Base-by-base conservation (phyloP, 2,113 vertebrate species). In the Alectura lathami region DNA sequence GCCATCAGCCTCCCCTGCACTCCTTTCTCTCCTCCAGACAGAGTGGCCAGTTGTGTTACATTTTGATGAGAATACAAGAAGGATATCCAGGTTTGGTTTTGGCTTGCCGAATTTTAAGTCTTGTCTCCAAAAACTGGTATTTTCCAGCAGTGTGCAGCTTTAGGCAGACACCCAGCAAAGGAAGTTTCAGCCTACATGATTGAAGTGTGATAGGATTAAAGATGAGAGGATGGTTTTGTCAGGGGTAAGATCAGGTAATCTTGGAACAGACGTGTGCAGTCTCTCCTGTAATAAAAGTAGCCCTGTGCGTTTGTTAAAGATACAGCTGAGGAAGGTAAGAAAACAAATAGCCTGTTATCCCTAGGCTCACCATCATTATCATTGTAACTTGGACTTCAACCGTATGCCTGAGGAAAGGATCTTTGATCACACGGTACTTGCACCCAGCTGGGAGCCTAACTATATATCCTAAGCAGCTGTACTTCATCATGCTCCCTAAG, bases 141-240 rank as follows among this genome's bases (percentile, higher is more conserved):
- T 95, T 96, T 91, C 90, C 95, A 96, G 92, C 87, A 95, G 90
- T 59, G 76, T 94, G 85, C 88, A 81, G 75, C 79, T 93, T 94
- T 93, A 88, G 95, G 96, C 95, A 95, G 80, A 75, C 94, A 94
- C 79, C 88, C 83, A 95, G 64, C 67, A 91, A 95, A 83, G 83
- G 90, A 90, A 63, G 77, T 81, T 94, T 90, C 72, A 94, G 47
- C 72, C 86, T 94, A 40, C 54, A 30, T 94, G 95, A 93, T 77
- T 95, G 88, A 96, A 95, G 75, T 83, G 85, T 95, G 92, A 80
- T 91, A 91, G 79, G 72, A 90, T 94, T 94, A 86, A 94, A 93
- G 76, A 93, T 51, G 83, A 90, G 85, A 69, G 86, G 40, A 80
- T 88, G 92, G 38, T 77, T 96, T 96, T 13, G 20, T 88, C 57